Conservation (phyloP, 2,888 invertebrate species). For the Acronicta aceris region DNA sequence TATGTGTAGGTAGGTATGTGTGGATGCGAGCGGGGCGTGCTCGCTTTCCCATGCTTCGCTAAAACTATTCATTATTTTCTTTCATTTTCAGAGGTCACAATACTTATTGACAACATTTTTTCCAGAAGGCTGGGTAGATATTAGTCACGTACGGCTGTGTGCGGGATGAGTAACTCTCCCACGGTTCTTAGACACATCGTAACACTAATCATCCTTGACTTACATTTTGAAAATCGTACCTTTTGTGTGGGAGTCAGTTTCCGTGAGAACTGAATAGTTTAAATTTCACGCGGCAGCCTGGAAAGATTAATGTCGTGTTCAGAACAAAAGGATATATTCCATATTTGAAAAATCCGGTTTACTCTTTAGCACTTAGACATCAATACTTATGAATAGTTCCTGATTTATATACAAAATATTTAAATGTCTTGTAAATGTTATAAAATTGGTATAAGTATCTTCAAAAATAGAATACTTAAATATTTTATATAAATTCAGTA, state of each 20-base stretch:
- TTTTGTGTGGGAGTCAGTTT: constrained; percentile 83
- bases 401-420: constrained; percentile 53
- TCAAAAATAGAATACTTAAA: constrained; percentile 40
- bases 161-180: constrained; percentile 77
- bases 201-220: constrained; percentile 85
- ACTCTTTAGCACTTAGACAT: constrained; percentile 27
- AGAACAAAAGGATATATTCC: constrained; percentile 57
- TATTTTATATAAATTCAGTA: constrained; percentile 46
- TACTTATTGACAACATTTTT: constrained; percentile 69
- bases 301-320: constrained; percentile 64
- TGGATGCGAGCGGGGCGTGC: constrained; percentile 47
- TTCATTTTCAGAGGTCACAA: constrained; percentile 62
- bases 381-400: constrained; percentile 44
- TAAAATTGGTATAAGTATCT: constrained; percentile 36
- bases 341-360: constrained; percentile 36
- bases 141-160: constrained; percentile 67
- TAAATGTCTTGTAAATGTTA: constrained; percentile 45
- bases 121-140: constrained; percentile 58
- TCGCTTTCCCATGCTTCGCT: constrained; percentile 66
- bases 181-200: constrained; percentile 79
- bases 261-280: constrained; percentile 83
- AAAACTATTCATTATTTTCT: constrained; percentile 64
- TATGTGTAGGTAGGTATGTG: constrained; percentile 33
- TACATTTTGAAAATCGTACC: constrained; percentile 85
- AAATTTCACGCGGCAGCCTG: constrained; percentile 71